These are phyloP conservation scores for Trochalopteron elliotii DNA, from an alignment of 2,113 vertebrate species.

Conservation along the genomic window DNA sequence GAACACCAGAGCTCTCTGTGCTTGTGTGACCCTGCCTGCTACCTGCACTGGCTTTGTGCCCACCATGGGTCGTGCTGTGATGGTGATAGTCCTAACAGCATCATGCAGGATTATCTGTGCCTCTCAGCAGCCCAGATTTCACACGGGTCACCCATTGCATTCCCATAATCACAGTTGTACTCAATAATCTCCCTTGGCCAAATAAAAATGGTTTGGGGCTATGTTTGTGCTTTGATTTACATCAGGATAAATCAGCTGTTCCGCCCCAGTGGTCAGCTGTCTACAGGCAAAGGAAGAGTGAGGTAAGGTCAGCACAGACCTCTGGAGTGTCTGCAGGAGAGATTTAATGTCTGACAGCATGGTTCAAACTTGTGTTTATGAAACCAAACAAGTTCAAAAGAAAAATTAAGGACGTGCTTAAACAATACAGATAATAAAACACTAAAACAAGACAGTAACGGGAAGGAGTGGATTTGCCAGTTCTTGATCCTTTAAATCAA, in stretches of 20 bases:
- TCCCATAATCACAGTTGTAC: neutral
- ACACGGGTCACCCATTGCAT: neutral
- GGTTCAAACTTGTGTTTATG: neutral
- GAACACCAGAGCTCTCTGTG: neutral
- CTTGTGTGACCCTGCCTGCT: neutral
- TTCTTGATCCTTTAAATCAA: neutral
- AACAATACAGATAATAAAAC: neutral
- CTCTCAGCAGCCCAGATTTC: neutral
- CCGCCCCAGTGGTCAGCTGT: neutral
- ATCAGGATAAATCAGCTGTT: constrained; percentile 15
- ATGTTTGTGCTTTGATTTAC: constrained; percentile 33
- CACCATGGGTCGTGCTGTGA: neutral
- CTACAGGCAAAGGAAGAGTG: neutral
- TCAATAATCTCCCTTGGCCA: neutral
- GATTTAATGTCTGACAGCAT: constrained; percentile 21
- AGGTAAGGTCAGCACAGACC: constrained; percentile 24
- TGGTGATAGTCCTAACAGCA: neutral
- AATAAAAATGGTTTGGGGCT: neutral
- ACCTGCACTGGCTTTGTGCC: neutral
- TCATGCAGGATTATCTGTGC: neutral
- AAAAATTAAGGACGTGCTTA: neutral
- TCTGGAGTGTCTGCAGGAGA: neutral
- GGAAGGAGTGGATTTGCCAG: neutral
- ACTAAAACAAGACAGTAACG: neutral
- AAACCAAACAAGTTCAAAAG: neutral